Percentiles rank a stretch among this genome's conserved stretches.
Conservation (phyloP, 2,888 invertebrate genomes). For the Caenorhabditis imperialis region DNA sequence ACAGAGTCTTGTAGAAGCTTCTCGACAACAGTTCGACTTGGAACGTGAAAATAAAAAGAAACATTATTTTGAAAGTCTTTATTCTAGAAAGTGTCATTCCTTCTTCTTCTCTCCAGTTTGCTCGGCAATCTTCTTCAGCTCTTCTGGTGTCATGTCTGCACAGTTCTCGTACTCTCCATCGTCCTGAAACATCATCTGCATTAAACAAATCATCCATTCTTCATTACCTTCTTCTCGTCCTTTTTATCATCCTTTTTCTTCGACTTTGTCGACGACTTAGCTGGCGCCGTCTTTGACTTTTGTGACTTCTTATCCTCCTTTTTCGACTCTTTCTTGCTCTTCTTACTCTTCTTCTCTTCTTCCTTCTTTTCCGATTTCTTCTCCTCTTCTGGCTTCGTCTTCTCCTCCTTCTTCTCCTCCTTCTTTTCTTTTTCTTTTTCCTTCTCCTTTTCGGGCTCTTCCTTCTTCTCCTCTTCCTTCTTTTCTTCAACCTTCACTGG, state of each 20-base stretch:
- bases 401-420: no score
- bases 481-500: no score
- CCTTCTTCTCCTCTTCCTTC: no score
- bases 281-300: not conserved
- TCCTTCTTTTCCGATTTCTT: no score
- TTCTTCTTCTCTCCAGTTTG: not conserved
- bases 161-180: constrained; percentile 39
- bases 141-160: constrained; percentile 27
- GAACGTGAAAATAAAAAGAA: no score
- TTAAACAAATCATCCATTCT: not conserved
- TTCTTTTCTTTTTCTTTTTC: no score
- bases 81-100: no score
- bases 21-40: no score
- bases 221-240: constrained; percentile 12
- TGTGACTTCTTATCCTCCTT: constrained; percentile 9
- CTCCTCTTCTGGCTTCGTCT: no score
- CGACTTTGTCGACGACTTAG: constrained; percentile 13
- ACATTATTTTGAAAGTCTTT: no score
- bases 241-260: constrained; percentile 9
- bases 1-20: not conserved
- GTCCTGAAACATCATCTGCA: not conserved
- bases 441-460: no score
- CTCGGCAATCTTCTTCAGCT: constrained; percentile 35
- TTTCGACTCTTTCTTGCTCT: constrained; percentile 10
- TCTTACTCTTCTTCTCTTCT: no score